Evolutionary conservation across 2,113 vertebrate species (phyloP).

Genomic region (Oryzias melastigma): DNA sequence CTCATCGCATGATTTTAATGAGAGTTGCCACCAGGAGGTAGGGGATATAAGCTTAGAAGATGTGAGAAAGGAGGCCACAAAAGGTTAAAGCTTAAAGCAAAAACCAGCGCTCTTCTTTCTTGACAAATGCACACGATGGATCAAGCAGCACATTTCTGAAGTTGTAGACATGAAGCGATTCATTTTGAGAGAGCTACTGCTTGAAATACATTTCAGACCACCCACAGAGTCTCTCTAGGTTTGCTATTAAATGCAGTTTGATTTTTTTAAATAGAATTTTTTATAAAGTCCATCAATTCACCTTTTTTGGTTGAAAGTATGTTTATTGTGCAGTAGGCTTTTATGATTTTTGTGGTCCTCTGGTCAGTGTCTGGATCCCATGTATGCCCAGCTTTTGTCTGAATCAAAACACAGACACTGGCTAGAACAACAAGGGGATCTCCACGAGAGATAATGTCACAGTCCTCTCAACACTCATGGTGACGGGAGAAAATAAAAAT

Average conservation of each 20-base stretch:
- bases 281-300: conserved; percentile 20
- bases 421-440: conserved; percentile 69
- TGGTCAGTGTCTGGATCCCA: conserved; percentile 61
- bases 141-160: conserved; percentile 26
- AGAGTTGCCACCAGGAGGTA: conserved; percentile 50
- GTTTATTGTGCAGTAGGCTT: conserved; percentile 51
- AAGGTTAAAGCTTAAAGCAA: conserved; percentile 33
- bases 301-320: conserved; percentile 11
- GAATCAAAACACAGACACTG: conserved; percentile 78
- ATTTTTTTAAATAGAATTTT: neutral
- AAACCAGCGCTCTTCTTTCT: conserved; percentile 13
- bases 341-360: conserved; percentile 65
- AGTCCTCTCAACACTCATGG: conserved; percentile 62
- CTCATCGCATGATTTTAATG: conserved; percentile 54
- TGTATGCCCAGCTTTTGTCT: conserved; percentile 68
- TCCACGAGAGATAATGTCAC: conserved; percentile 67
- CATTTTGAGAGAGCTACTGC: neutral
- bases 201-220: conserved; percentile 4
- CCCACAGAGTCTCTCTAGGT: neutral
- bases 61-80: conserved; percentile 12
- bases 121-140: conserved; percentile 15
- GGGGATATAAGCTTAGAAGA: conserved; percentile 33
- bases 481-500: conserved; percentile 45
- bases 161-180: conserved; percentile 7
- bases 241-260: conserved; percentile 1